phyloP scores from a whole-genome alignment of 2,113 vertebrate genomes.

The Propithecus coquereli region DNA sequence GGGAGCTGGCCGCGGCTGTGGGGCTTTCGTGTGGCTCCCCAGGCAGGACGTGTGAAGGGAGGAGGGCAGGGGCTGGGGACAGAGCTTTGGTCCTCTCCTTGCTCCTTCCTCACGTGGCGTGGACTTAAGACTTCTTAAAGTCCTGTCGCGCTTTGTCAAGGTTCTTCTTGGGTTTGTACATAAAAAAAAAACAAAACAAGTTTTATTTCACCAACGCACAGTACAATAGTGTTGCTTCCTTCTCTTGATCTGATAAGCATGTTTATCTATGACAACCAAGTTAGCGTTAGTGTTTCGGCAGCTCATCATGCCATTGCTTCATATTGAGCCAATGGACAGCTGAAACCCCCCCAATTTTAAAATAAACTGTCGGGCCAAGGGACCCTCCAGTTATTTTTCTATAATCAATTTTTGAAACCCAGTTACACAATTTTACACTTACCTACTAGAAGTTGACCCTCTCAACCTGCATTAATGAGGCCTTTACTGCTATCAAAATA shows the following conservation, averaged over 20 bases:
- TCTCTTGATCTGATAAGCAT: neutral
- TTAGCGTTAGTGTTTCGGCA: neutral
- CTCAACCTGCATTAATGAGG: neutral
- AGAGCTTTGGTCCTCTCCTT: too few species aligned
- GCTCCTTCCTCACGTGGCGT: neutral
- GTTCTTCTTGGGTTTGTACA: neutral
- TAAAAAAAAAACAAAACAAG: neutral
- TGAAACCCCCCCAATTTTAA: neutral
- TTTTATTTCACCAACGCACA: neutral
- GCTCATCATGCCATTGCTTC: neutral
- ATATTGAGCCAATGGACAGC: neutral
- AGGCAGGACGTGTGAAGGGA: rapidly evolving
- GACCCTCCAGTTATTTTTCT: neutral
- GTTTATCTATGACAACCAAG: neutral
- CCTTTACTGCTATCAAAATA: neutral
- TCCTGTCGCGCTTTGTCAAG: neutral
- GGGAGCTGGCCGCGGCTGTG: neutral
- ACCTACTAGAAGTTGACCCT: neutral
- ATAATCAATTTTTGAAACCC: neutral
- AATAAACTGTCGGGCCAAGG: neutral
- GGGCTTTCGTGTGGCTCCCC: neutral
- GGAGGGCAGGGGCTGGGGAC: neutral
- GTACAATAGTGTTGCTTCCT: neutral
- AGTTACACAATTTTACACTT: neutral
- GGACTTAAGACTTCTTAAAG: neutral